Percentiles rank a stretch among this genome's conserved stretches.
Evolutionary conservation across 2,888 invertebrate genomes (phyloP).

Genomic region (Adelognathus sp.): DNA sequence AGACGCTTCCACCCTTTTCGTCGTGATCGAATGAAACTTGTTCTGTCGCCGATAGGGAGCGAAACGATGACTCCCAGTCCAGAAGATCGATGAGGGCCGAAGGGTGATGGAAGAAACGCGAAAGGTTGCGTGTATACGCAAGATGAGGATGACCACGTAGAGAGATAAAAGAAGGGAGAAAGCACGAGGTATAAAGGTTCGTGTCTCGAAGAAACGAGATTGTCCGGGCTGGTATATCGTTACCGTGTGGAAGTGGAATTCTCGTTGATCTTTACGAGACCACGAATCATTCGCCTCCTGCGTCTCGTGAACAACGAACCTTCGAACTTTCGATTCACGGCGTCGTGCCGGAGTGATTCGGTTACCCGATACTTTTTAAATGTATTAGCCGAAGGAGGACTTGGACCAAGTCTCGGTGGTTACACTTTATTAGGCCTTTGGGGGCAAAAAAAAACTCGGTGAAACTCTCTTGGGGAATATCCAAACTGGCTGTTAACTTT

Average conservation of each 20-base stretch:
- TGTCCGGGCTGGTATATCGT: constrained; percentile 3
- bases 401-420: not conserved
- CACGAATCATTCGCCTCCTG: not conserved
- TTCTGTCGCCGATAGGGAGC: not conserved
- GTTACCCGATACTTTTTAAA: not conserved
- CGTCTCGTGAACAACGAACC: not conserved
- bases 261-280: not conserved
- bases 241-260: not conserved
- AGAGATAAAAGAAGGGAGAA: not conserved
- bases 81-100: not conserved
- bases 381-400: not conserved
- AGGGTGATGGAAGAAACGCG: not conserved
- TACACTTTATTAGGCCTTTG: not conserved
- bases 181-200: constrained; percentile 3
- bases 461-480: not conserved
- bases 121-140: not conserved
- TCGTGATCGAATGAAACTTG: constrained; percentile 33
- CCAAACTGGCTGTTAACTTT: not conserved
- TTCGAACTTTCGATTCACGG: not conserved
- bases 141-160: not conserved
- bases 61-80: not conserved
- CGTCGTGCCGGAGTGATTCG: not conserved
- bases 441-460: not conserved
- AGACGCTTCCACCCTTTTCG: not conserved
- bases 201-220: constrained; percentile 11